Percentiles rank a stretch among this genome's conserved stretches.
Evolutionary conservation across 2,797 vertebrate species (phyloP).

Genomic region (Xenentodon cancila): DNA sequence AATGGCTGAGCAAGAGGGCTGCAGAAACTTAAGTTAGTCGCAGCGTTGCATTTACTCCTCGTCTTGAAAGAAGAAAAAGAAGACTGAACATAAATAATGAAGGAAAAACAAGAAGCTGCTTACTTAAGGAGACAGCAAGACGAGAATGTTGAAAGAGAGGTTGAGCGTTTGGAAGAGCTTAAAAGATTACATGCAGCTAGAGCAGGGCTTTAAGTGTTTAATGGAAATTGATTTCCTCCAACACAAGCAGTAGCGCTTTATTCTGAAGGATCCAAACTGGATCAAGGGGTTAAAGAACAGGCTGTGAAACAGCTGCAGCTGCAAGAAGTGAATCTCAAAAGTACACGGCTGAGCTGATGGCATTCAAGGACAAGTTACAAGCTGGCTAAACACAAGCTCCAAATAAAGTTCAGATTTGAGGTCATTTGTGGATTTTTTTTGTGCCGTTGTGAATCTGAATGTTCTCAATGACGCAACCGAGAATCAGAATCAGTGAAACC

Average conservation of each 20-base stretch:
- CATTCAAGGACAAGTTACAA: conserved; percentile 29
- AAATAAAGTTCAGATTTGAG: conserved; percentile 26
- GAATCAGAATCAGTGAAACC: conserved; percentile 38
- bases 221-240: neutral
- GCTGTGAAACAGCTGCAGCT: too few relatives aligned
- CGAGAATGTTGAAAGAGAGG: neutral
- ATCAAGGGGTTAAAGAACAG: too few relatives aligned
- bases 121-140: neutral
- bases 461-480: conserved; percentile 38
- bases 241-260: too few relatives aligned
- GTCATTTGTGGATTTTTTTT: conserved; percentile 32
- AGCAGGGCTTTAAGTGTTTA: neutral
- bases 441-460: conserved; percentile 27
- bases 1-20: neutral
- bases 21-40: neutral
- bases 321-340: neutral
- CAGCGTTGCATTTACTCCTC: neutral
- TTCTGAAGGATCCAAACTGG: too few relatives aligned
- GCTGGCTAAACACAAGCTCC: conserved; percentile 16
- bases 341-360: neutral
- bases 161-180: neutral
- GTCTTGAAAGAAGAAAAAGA: neutral
- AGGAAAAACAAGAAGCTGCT: neutral
- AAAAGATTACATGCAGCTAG: neutral
- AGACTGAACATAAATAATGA: neutral